Percentiles rank a stretch among this genome's conserved stretches.
phyloP scores from a whole-genome alignment of 2,113 vertebrate species.

The Clarias macrocephalus region DNA sequence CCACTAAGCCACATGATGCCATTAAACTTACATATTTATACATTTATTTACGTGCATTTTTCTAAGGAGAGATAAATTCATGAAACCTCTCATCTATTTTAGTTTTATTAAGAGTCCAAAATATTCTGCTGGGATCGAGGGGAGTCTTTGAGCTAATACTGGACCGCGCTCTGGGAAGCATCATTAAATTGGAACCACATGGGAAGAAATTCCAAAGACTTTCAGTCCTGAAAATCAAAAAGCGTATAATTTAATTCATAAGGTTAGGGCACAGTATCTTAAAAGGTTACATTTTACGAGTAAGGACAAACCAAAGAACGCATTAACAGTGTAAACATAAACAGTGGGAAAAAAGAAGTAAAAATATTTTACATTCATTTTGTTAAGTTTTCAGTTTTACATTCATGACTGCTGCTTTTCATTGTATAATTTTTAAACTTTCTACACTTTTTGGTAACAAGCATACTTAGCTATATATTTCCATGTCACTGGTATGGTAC shows the following conservation, averaged over 20 bases:
- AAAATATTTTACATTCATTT: background rate
- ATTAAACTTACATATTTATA: too few relatives aligned
- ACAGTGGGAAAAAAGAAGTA: background rate
- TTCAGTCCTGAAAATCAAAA: slow-evolving; percentile 2
- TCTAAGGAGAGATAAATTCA: slow-evolving; percentile 6
- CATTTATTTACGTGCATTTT: background rate
- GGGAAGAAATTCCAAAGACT: background rate
- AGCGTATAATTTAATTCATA: background rate
- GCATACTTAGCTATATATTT: background rate
- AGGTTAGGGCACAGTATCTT: background rate
- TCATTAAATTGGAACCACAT: slow-evolving; percentile 22
- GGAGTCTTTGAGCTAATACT: background rate
- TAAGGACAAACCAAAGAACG: background rate
- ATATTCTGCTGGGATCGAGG: slow-evolving; percentile 12
- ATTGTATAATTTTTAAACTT: background rate
- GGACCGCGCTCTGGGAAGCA: background rate
- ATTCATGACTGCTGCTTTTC: background rate
- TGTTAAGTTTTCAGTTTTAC: background rate
- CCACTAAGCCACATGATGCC: too few relatives aligned
- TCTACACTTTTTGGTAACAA: background rate
- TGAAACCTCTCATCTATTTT: slow-evolving; percentile 17
- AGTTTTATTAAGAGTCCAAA: slow-evolving; percentile 32
- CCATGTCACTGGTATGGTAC: background rate
- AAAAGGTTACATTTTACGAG: background rate
- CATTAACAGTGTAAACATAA: background rate